Conservation (phyloP, 2,797 vertebrate species). For the Heteromormyrus szaboi region DNA sequence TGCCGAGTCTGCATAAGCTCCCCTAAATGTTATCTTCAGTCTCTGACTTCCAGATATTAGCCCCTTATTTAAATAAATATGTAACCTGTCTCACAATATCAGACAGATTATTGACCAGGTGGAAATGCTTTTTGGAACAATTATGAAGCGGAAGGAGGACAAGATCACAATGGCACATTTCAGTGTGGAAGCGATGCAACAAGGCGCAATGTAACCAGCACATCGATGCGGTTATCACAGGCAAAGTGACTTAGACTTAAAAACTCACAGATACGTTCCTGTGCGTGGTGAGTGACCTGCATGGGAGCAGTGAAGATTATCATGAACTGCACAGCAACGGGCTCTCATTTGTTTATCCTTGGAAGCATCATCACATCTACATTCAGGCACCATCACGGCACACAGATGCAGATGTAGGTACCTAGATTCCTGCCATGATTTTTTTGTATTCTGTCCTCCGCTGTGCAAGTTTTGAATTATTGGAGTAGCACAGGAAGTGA, state of each 20-base stretch:
- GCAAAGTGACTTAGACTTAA: background rate
- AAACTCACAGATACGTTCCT: background rate
- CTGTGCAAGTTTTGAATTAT: slow-evolving; percentile 43
- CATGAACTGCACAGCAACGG: background rate
- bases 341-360: background rate
- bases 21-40: background rate
- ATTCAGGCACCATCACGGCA: background rate
- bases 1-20: background rate
- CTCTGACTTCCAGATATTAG: background rate
- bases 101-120: background rate
- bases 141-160: background rate
- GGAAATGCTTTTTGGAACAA: background rate
- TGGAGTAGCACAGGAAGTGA: slow-evolving; percentile 71
- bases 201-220: background rate
- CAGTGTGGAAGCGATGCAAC: background rate
- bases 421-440: background rate
- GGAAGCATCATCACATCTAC: background rate
- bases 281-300: background rate
- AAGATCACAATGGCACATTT: background rate
- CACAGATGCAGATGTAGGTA: background rate
- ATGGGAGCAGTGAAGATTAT: background rate
- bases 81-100: background rate
- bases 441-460: slow-evolving; percentile 16
- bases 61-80: background rate
- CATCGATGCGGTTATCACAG: background rate